Conservation (phyloP, 2,113 vertebrate genomes). For the Xenopus laevis region DNA sequence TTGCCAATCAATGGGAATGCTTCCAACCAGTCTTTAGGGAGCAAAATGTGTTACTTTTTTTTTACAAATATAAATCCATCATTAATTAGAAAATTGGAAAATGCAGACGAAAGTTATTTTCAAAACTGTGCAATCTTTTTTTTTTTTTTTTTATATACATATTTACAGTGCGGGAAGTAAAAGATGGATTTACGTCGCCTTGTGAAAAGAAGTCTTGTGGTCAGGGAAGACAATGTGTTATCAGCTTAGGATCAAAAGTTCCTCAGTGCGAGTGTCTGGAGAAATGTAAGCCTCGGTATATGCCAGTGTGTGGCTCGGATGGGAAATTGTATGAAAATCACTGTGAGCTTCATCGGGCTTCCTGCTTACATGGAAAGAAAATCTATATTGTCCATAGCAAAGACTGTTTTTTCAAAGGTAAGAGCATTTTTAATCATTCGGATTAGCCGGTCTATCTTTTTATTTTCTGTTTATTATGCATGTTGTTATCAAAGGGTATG, state of each 20-base stretch:
- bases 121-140: too few relatives aligned
- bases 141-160: slow-evolving; percentile 8
- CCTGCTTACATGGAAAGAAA: slow-evolving; percentile 78
- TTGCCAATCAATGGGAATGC: too few relatives aligned
- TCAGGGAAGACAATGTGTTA: slow-evolving; percentile 73
- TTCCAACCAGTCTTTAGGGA: too few relatives aligned
- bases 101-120: too few relatives aligned
- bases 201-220: slow-evolving; percentile 76
- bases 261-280: slow-evolving; percentile 79
- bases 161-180: slow-evolving; percentile 60
- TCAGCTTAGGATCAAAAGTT: slow-evolving; percentile 65
- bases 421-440: not conserved
- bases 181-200: slow-evolving; percentile 45
- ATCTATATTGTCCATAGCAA: slow-evolving; percentile 81
- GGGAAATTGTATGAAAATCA: slow-evolving; percentile 91
- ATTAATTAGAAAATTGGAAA: too few relatives aligned
- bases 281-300: slow-evolving; percentile 75
- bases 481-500: too few relatives aligned
- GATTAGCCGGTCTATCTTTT: too few relatives aligned
- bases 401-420: slow-evolving; percentile 96
- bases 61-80: too few relatives aligned
- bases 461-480: too few relatives aligned
- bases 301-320: slow-evolving; percentile 89
- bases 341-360: slow-evolving; percentile 84
- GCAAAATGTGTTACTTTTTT: too few relatives aligned